Evolutionary conservation across 2,113 vertebrate species (phyloP), one percentile per base, ranked within the genome.

Genomic region (Stegostoma tigrinum): DNA sequence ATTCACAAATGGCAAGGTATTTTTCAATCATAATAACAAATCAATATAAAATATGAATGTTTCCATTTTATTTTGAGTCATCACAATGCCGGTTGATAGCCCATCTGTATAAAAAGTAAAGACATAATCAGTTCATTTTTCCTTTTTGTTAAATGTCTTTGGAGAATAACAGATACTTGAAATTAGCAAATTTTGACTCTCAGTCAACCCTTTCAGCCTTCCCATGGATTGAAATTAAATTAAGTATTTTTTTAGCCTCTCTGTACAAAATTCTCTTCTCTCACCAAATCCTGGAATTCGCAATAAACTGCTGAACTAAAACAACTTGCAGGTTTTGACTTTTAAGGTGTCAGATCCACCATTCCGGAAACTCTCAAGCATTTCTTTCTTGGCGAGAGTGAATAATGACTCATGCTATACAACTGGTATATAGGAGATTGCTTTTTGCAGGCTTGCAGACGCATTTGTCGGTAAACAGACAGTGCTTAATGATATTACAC

Each of bases 391-490:
- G 80, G 38, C 80, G 45, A 83, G 80, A 83, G 2, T 83, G 80
- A 83, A 83, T 83, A 83, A 83, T 83, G 80, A 83, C 80, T 42
- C 80, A 83, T 83, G 80, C 78, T 83, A 42, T 42, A 83, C n/a
- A 83, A 83, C 38, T 55, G 0, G 86, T 52, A 89, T 89, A 17
- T 64, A 66, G n/a, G 89, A 66, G 61, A 66, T 91, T 38, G 52
- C 52, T 64, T 90, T 75, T 83, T 83, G 80, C 27, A 64, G 85
- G 45, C 45, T 87, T 90, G 87, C 52, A 90, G 52, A 17, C 55
- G 48, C 19, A 8, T 90, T 61, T 90, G 87, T 30, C 34, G 87
- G 10, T 12, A 52, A 90, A 90, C 87, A 90, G 52, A 55, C 48
- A 87, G 48, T 14, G 48, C 24, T 15, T 52, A 89, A 66, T 38